Evolutionary conservation across 2,797 vertebrate genomes (phyloP).

Genomic region (Nasua narica): DNA sequence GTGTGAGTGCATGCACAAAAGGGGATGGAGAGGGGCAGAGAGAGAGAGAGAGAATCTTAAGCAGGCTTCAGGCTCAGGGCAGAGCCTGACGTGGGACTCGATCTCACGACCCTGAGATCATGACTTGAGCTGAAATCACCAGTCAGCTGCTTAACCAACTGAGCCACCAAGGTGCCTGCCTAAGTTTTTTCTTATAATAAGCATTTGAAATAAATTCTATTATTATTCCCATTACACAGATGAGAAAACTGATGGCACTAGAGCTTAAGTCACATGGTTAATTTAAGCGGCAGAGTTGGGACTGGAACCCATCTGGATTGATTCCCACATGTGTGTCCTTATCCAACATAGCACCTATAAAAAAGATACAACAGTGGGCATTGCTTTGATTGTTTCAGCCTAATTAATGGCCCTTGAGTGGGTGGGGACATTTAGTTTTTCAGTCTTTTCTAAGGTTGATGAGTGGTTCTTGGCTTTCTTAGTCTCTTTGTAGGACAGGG

Average conservation of each 20-base stretch:
- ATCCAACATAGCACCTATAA: neutral
- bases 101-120: neutral
- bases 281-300: neutral
- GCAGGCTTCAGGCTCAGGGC: neutral
- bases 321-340: neutral
- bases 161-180: neutral
- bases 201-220: neutral
- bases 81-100: neutral
- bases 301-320: neutral
- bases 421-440: neutral
- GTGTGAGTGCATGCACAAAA: neutral
- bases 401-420: neutral
- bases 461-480: neutral
- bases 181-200: neutral
- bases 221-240: neutral
- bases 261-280: neutral
- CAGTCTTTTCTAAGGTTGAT: neutral
- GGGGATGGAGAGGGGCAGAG: neutral
- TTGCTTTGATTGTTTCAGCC: neutral
- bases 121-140: neutral
- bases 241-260: neutral
- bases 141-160: neutral
- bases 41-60: neutral
- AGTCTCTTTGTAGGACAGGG: neutral
- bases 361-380: accelerated